Conservation (phyloP, 2,797 vertebrate species). For the Pantherophis vulpinus region DNA sequence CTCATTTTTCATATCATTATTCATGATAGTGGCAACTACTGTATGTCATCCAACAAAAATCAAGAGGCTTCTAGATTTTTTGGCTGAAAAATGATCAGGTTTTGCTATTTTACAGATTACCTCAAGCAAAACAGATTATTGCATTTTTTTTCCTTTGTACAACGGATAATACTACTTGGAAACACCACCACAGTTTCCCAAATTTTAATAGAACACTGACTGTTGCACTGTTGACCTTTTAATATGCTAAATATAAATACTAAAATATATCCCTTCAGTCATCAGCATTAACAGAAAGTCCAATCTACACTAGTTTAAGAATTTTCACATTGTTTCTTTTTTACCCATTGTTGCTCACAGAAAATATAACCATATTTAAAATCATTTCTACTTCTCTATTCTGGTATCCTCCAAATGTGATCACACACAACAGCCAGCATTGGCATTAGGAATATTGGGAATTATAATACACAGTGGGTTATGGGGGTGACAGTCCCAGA, state of each 20-base stretch:
- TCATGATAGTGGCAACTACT: not conserved
- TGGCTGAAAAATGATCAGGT: not conserved
- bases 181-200: not conserved
- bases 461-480: not conserved
- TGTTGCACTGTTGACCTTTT: not conserved
- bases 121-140: not conserved
- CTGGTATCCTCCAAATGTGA: not conserved
- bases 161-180: not conserved
- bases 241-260: not conserved
- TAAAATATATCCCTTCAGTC: not conserved
- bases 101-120: not conserved
- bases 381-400: not conserved
- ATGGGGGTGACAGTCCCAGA: not conserved
- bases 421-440: not conserved
- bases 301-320: not conserved
- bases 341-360: constrained; percentile 15
- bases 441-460: not conserved
- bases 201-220: not conserved
- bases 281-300: not conserved
- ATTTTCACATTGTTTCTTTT: constrained; percentile 17
- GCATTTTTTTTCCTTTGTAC: not conserved
- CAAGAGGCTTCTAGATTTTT: not conserved
- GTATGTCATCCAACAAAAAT: not conserved
- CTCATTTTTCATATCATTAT: not conserved
- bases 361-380: constrained; percentile 30